These are phyloP conservation scores for Drosophila watanabei DNA, from an alignment of 1,140 invertebrate genomes.

Conservation along the genomic window DNA sequence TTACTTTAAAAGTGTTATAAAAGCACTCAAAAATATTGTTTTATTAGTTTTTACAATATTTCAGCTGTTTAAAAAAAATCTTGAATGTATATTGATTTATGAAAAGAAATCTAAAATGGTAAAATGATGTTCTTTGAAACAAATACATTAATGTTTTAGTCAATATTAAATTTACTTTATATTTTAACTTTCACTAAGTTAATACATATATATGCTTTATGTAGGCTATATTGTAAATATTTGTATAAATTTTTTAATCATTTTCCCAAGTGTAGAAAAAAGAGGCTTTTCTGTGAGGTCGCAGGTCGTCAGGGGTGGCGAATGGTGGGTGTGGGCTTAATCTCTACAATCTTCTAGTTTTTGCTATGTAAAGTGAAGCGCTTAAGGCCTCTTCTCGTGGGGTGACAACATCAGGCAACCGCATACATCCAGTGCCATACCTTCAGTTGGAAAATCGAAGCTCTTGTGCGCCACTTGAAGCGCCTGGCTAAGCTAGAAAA, in stretches of 20 bases:
- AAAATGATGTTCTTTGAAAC: background rate
- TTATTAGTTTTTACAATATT: background rate
- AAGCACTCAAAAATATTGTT: too few relatives aligned
- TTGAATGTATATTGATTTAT: too few relatives aligned
- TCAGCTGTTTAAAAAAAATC: background rate
- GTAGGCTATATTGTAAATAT: too few relatives aligned
- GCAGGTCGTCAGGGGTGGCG: conserved; percentile 16
- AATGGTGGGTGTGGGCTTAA: conserved; percentile 44
- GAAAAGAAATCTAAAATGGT: too few relatives aligned
- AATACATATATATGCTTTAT: background rate
- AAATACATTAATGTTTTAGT: background rate
- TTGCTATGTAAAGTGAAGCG: conserved; percentile 76
- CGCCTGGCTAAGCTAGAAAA: conserved; percentile 60
- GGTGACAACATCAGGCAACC: conserved; percentile 69
- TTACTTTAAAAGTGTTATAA: too few relatives aligned
- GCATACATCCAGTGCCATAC: conserved; percentile 26
- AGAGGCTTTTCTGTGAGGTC: conserved; percentile 10
- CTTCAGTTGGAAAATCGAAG: conserved; percentile 67
- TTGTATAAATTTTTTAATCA: background rate
- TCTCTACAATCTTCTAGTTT: conserved; percentile 79
- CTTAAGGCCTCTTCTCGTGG: conserved; percentile 52
- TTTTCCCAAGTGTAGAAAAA: conserved; percentile 3
- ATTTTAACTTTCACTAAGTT: background rate
- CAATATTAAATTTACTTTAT: background rate
- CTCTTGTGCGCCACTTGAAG: conserved; percentile 64